A percentile compares a stretch with the other conserved stretches of the same genome.
Evolutionary conservation across 2,888 invertebrate genomes (phyloP).

Genomic region (Acleris cristana): DNA sequence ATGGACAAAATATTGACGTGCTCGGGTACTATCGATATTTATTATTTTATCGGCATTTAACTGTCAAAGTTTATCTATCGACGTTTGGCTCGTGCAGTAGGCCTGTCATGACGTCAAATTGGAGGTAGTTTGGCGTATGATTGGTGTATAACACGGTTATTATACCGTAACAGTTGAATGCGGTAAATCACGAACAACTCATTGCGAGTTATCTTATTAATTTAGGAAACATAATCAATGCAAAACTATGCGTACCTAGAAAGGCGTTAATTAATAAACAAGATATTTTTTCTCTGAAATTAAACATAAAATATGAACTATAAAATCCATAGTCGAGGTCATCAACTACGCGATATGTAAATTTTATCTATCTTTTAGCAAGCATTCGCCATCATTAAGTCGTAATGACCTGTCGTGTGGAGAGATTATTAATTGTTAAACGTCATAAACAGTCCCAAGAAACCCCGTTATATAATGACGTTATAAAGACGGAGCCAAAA

Average conservation of each 20-base stretch:
- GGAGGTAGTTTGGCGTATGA: conserved; percentile 26
- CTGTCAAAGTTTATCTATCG: conserved; percentile 36
- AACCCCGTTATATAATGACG: not conserved
- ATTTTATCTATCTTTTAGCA: conserved; percentile 5
- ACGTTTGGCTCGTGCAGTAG: conserved; percentile 34
- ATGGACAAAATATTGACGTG: conserved; percentile 35
- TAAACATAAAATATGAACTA: not conserved
- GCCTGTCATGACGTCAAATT: conserved; percentile 34
- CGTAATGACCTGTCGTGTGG: conserved; percentile 9
- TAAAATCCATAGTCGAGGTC: not conserved
- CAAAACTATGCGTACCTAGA: conserved; percentile 6
- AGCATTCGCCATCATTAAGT: conserved; percentile 6
- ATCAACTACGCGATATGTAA: conserved; percentile 6
- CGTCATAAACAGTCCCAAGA: not conserved
- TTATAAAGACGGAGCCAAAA: not conserved
- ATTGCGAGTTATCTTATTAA: conserved; percentile 40
- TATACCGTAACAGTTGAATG: conserved; percentile 59
- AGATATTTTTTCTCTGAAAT: conserved; percentile 2
- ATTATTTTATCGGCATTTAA: conserved; percentile 35
- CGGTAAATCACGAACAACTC: conserved; percentile 71
- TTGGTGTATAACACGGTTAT: conserved; percentile 39
- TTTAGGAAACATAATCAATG: conserved; percentile 16
- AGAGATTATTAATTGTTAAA: not conserved
- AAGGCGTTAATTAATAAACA: conserved; percentile 6
- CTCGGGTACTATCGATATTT: conserved; percentile 28